These are phyloP conservation scores for Hanleya hanleyi DNA, from an alignment of 2,888 invertebrate species.

Conservation along the genomic window DNA sequence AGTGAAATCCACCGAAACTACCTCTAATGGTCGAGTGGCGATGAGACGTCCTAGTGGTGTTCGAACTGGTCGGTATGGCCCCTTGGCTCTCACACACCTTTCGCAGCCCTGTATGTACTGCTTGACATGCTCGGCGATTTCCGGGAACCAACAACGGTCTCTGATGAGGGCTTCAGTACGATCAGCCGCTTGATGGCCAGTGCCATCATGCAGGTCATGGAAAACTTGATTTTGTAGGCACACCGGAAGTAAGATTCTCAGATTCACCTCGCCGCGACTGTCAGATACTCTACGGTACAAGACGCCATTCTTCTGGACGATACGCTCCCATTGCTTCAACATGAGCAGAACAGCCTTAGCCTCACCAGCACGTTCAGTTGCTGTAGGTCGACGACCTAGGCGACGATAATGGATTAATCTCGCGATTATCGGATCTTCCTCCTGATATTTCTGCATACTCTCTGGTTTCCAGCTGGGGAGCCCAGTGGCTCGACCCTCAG, in stretches of 20 bases:
- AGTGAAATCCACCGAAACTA: slow-evolving; percentile 8
- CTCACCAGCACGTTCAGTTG: background rate
- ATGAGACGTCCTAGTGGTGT: background rate
- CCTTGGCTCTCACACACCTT: background rate
- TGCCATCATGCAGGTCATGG: background rate
- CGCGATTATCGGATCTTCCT: background rate
- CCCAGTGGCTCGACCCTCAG: background rate
- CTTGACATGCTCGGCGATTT: background rate
- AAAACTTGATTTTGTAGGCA: background rate
- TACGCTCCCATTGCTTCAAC: background rate
- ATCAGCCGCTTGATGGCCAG: background rate
- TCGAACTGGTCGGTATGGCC: background rate
- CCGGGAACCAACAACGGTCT: background rate
- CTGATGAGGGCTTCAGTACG: background rate
- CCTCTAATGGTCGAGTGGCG: slow-evolving; percentile 8
- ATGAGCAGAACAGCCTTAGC: background rate
- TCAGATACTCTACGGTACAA: background rate
- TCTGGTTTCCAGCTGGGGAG: background rate
- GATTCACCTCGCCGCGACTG: background rate
- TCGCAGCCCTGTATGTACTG: background rate
- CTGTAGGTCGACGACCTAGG: background rate
- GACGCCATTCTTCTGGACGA: background rate
- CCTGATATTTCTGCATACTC: background rate
- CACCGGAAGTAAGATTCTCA: background rate
- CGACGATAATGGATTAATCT: background rate